Percentiles rank a stretch among this genome's conserved stretches.
Conservation (phyloP, 1,140 invertebrate species). For the Akabosia matsudoensis region DNA sequence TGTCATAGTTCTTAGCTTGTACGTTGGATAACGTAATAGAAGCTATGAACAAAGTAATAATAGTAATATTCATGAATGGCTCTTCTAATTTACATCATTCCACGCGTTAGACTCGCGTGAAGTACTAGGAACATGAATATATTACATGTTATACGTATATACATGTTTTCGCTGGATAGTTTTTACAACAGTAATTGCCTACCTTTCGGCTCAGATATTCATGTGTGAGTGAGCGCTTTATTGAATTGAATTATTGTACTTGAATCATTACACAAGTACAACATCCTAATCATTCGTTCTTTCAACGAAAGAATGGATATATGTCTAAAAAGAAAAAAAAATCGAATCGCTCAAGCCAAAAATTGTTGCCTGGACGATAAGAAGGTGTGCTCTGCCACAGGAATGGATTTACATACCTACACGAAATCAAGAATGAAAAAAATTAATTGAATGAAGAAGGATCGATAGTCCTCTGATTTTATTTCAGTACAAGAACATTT, state of each 20-base stretch:
- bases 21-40: too few relatives aligned
- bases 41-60: not conserved
- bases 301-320: too few relatives aligned
- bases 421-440: too few relatives aligned
- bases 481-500: too few relatives aligned
- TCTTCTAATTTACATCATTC: not conserved
- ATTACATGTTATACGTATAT: not conserved
- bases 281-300: not conserved
- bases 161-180: not conserved
- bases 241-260: not conserved
- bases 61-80: conserved; percentile 6
- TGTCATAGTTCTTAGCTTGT: too few relatives aligned
- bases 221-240: not conserved
- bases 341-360: too few relatives aligned
- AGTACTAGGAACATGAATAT: not conserved
- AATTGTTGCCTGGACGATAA: too few relatives aligned
- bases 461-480: too few relatives aligned
- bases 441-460: too few relatives aligned
- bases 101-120: not conserved
- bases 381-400: too few relatives aligned
- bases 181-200: not conserved
- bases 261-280: not conserved
- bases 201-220: not conserved
- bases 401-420: too few relatives aligned
- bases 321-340: too few relatives aligned